Conservation (phyloP, 1,140 invertebrate genomes). For the Drosophila kikkawai region DNA sequence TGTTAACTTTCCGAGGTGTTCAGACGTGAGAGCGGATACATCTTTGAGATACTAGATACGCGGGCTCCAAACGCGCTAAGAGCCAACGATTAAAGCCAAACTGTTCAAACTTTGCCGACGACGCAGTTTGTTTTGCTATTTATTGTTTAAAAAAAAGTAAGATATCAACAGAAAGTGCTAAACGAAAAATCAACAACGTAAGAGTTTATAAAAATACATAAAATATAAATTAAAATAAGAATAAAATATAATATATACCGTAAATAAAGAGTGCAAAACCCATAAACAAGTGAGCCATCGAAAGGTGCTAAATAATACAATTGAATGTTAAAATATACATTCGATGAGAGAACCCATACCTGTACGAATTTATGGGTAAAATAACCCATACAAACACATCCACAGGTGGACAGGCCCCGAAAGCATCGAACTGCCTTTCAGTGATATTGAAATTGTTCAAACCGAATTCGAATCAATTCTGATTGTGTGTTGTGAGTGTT, state of each 20-base stretch:
- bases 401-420: slow-evolving; percentile 57
- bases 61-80: slow-evolving; percentile 12
- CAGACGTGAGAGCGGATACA: slow-evolving; percentile 19
- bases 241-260: background rate
- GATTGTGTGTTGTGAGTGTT: slow-evolving; percentile 11
- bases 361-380: slow-evolving; percentile 5
- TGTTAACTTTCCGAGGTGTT: slow-evolving; percentile 14
- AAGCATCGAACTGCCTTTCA: slow-evolving; percentile 11
- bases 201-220: slow-evolving; percentile 29
- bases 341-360: slow-evolving; percentile 18
- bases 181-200: slow-evolving; percentile 58
- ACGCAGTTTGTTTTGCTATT: slow-evolving; percentile 40
- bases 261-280: background rate
- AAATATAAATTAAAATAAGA: slow-evolving; percentile 9
- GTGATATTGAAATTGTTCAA: slow-evolving; percentile 57
- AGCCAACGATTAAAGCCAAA: slow-evolving; percentile 20
- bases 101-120: slow-evolving; percentile 55
- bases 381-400: slow-evolving; percentile 23
- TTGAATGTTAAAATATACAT: slow-evolving; percentile 18
- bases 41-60: slow-evolving; percentile 2
- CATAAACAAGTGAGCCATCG: slow-evolving; percentile 30
- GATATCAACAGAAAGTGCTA: slow-evolving; percentile 3
- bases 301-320: slow-evolving; percentile 53
- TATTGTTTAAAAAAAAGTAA: slow-evolving; percentile 2
- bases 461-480: slow-evolving; percentile 35